These are phyloP conservation scores for Resseliella maxima DNA, from an alignment of 2,888 invertebrate species.

Conservation along the genomic window DNA sequence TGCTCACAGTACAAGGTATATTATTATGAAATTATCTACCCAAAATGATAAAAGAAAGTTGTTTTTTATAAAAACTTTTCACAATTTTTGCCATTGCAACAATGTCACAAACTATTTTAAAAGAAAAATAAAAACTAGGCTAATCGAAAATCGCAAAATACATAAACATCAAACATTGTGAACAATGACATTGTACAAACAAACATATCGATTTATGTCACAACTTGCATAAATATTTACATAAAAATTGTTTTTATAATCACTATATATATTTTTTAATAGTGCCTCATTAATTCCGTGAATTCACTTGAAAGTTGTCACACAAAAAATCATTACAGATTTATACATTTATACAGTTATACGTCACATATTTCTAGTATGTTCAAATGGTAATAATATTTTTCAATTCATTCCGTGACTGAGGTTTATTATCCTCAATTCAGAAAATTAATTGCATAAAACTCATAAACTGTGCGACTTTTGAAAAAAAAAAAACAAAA, in stretches of 20 bases:
- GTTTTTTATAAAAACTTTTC: too few relatives aligned
- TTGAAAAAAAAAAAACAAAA: neutral
- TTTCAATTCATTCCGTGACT: conserved; percentile 7
- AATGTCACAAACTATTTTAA: too few relatives aligned
- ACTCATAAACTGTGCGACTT: neutral
- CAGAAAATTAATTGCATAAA: conserved; percentile 12
- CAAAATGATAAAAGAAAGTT: too few relatives aligned
- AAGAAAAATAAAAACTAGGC: too few relatives aligned
- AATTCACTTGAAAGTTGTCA: neutral
- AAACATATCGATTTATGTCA: neutral
- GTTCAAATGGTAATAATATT: neutral
- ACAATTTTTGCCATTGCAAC: too few relatives aligned
- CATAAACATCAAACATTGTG: too few relatives aligned
- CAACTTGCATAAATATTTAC: neutral
- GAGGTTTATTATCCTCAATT: conserved; percentile 1
- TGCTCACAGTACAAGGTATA: too few relatives aligned
- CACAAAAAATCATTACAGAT: too few relatives aligned
- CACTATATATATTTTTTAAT: neutral
- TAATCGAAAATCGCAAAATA: too few relatives aligned
- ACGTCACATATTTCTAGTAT: neutral
- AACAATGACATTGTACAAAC: neutral
- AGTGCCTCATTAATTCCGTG: neutral
- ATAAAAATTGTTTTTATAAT: neutral
- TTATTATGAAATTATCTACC: too few relatives aligned
- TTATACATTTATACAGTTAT: too few relatives aligned